Evolutionary conservation across 2,888 invertebrate genomes (phyloP), one percentile per base, ranked within the genome.

Genomic region (Arenicola marina): DNA sequence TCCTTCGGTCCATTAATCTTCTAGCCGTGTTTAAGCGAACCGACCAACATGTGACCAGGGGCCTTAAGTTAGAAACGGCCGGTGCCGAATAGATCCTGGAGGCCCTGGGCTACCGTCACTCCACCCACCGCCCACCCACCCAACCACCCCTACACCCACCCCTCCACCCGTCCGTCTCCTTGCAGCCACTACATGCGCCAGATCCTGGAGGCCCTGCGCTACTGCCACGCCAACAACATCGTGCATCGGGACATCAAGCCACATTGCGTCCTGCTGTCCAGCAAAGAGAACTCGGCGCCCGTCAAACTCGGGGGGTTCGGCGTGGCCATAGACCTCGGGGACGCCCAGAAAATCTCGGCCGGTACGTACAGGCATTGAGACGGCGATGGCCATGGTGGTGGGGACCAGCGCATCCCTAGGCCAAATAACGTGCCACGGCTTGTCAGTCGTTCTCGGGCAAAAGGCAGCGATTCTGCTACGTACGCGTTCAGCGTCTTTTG

Each of bases 251-350:
- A 99, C 85, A 91, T 99, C 73, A 91, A 97, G 76, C 98, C 98
- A 11, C 97, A 98, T 79, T 97, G 96, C 86, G 93, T 97, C 56
- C 87, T 99, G 56, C 86, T 99, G 63, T 95, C 98, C 44, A 95
- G 94, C 61, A 91, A 93, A 73, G 98, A 99, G 83, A 99, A 98
- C 86, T 97, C 96, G 56, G 97, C 99, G 34, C 98, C 98, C 1
- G 92, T 99, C 74, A 99, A 99, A 84, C 87, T 99, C 59, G 95
- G 97, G 31, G 98, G 98, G 15, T 98, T 99, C 81, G 95, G 97
- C 0, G 93, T 96, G 21, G 97, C 98, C 18, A 91, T 96, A 51
- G 95, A 96, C 81, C 56, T 68, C 15, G 54, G 59, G 4, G 76
- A 79, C 32, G 65, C 71, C 21, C 78, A 76, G 18, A 67, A 72